Evolutionary conservation across 1,140 invertebrate species (phyloP).

Genomic region (Saccostrea cuccullata): DNA sequence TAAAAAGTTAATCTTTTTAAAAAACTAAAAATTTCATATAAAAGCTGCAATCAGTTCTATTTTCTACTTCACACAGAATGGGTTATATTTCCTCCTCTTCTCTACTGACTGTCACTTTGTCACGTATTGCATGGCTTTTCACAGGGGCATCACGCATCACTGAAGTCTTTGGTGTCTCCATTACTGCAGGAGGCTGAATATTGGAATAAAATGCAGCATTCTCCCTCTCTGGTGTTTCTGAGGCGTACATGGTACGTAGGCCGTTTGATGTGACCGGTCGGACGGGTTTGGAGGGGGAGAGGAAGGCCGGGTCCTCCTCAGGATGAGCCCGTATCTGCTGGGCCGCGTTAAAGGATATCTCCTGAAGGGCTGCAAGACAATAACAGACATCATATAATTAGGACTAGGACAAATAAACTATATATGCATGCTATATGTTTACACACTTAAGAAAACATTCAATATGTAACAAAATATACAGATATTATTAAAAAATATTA

Average conservation of each 20-base stretch:
- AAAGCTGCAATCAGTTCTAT: not conserved
- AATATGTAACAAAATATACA: too few species aligned
- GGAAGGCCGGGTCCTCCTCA: conserved; percentile 53
- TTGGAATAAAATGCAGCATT: conserved; percentile 54
- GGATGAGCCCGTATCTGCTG: conserved; percentile 31
- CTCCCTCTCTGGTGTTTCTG: conserved; percentile 53
- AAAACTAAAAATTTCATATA: not conserved
- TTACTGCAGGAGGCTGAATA: conserved; percentile 28
- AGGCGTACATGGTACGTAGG: conserved; percentile 41
- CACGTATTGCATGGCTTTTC: conserved; percentile 44
- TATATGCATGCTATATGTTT: not conserved
- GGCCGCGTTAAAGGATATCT: conserved; percentile 55
- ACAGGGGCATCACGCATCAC: conserved; percentile 43
- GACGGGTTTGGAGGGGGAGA: conserved; percentile 57
- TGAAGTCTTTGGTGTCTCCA: conserved; percentile 27
- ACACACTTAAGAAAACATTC: too few species aligned
- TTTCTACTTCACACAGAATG: not conserved
- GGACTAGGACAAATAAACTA: not conserved
- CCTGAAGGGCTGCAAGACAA: conserved; percentile 40
- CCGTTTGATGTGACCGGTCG: not conserved
- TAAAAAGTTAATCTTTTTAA: not conserved
- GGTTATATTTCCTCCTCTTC: conserved; percentile 12
- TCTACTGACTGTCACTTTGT: conserved; percentile 44
- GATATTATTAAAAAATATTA: too few species aligned
- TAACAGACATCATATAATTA: not conserved